These are phyloP conservation scores for Sciaenops ocellatus DNA, from an alignment of 2,797 vertebrate species.

Conservation along the genomic window DNA sequence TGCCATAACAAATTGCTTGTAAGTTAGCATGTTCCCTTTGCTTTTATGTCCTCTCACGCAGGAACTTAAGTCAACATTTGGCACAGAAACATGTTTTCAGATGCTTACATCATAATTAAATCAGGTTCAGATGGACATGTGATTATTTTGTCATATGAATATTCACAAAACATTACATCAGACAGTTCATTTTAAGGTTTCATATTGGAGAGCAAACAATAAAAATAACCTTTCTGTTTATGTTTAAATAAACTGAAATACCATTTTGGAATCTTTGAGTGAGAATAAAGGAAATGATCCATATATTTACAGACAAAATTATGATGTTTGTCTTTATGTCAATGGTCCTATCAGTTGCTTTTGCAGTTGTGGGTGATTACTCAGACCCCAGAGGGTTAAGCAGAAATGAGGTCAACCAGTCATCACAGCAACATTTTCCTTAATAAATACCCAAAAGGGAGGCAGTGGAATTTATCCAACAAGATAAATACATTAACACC, in stretches of 20 bases:
- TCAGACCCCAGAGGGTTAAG: background rate
- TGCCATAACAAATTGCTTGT: background rate
- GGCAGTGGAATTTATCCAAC: background rate
- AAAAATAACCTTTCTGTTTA: background rate
- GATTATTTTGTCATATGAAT: slow-evolving; percentile 24
- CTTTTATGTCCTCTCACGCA: background rate
- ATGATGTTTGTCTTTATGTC: background rate
- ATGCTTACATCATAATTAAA: slow-evolving; percentile 31
- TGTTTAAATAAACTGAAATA: too few species aligned
- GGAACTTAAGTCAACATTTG: background rate
- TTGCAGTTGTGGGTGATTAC: too few species aligned
- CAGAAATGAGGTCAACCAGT: background rate
- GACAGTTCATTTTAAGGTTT: slow-evolving; percentile 24
- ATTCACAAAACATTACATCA: slow-evolving; percentile 53
- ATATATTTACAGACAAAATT: background rate
- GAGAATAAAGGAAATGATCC: background rate
- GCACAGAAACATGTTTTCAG: slow-evolving; percentile 17
- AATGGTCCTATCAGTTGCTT: background rate
- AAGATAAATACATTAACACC: background rate
- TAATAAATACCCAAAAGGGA: background rate
- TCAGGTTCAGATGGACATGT: slow-evolving; percentile 7
- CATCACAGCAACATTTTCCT: background rate
- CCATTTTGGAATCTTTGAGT: background rate
- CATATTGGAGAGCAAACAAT: background rate
- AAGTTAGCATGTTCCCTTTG: background rate